phyloP scores from a whole-genome alignment of 2,888 invertebrate genomes.

The Aethes cnicana region DNA sequence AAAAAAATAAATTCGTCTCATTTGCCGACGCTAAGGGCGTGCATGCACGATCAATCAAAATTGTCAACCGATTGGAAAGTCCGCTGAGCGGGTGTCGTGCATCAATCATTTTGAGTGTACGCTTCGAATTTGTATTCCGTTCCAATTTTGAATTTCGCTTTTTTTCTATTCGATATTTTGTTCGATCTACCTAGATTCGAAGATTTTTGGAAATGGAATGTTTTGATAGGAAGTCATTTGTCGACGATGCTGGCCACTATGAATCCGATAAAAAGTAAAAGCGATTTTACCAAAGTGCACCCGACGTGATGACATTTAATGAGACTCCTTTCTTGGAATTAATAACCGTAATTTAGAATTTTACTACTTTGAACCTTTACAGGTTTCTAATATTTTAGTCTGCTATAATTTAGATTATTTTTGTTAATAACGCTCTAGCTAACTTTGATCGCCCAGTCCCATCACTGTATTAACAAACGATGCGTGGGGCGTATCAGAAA shows the following conservation, averaged over 20 bases:
- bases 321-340: no score
- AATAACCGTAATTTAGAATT: no score
- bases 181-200: background rate
- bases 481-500: constrained; percentile 50
- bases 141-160: constrained; percentile 7
- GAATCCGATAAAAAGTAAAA: no score
- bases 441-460: constrained; percentile 20
- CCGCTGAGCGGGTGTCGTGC: constrained; percentile 58
- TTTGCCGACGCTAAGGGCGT: constrained; percentile 54
- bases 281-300: no score
- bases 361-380: no score
- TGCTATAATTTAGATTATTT: background rate
- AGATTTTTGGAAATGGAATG: background rate
- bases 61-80: constrained; percentile 78
- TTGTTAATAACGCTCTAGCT: constrained; percentile 13
- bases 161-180: background rate
- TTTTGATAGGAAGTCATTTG: background rate
- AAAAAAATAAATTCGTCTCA: constrained; percentile 42
- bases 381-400: no score
- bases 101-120: constrained; percentile 67
- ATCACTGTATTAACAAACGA: constrained; percentile 29
- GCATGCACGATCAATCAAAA: constrained; percentile 73
- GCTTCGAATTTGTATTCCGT: constrained; percentile 17
- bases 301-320: no score
- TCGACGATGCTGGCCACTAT: no score